Evolutionary conservation across 1,140 invertebrate species (phyloP), one percentile per base, ranked within the genome.

Genomic region (Lucilia cuprina): DNA sequence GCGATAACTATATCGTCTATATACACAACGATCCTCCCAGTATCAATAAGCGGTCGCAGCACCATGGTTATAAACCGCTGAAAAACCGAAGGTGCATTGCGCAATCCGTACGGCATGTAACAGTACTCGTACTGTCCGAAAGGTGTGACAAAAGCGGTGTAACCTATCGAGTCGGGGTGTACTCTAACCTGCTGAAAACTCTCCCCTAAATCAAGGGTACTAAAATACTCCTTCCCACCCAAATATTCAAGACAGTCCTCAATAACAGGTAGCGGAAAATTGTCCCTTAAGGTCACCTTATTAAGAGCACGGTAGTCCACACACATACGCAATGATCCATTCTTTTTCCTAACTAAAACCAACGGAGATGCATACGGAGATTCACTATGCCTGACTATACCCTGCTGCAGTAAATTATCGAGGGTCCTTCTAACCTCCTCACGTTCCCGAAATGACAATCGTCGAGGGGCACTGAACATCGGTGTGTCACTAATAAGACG

Each of bases 231-330:
- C 35, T 41, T 41, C 3, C 35, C 3, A 3, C 35, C 30, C 30
- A 55, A 55, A 55, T 55, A 55, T 12, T 55, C 50, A 5, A 55
- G 35, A 84, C 34, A 21, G 65, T 14, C 47, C n/a, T n/a, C n/a
- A n/a, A n/a, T n/a, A n/a, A n/a, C n/a, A n/a, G 82, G 80, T 30
- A 84, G 5, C 10, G 82, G 84, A 60, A 77, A 83, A 2, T 60
- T 10, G 21, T 78, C 82, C 55, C 82, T 84, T 19, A 83, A 13
- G 2, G 74, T 41, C 2, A 35, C 7, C 17, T 30, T 5, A 78
- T 83, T 84, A 13, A 84, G n/a, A 17, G n/a, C 21, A 8, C 84
- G 82, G 35, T 47, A 84, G 14, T 83, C 82, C 17, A 84, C 70
- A 34, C 82, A 84, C 12, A 83, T 19, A 55, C 84, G 7, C 14